These are phyloP conservation scores for Tuta absoluta DNA, from an alignment of 2,888 invertebrate species.

Conservation along the genomic window DNA sequence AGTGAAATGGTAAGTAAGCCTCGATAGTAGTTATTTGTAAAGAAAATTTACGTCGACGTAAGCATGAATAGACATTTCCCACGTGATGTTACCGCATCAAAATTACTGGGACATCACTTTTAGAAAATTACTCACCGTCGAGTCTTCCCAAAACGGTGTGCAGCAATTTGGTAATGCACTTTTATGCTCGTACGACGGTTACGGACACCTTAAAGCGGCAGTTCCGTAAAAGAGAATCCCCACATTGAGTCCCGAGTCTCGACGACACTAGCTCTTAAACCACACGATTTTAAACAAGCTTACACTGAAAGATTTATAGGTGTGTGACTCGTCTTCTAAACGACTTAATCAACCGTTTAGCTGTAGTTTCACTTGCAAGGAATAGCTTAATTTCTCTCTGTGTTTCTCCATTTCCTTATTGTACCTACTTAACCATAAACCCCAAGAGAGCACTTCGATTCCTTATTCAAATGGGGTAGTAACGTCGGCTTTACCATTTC, in stretches of 20 bases:
- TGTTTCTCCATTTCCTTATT: constrained; percentile 11
- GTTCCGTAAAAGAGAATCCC: constrained; percentile 21
- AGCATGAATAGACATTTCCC: constrained; percentile 21
- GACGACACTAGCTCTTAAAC: constrained; percentile 30
- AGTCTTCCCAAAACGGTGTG: constrained; percentile 52
- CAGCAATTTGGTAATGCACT: constrained; percentile 72
- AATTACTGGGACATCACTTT: constrained; percentile 44
- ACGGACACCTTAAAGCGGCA: constrained; percentile 36
- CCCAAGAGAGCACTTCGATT: constrained; percentile 23
- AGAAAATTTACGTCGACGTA: constrained; percentile 9
- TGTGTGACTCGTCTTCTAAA: constrained; percentile 33
- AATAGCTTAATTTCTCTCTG: constrained; percentile 1
- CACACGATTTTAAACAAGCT: constrained; percentile 35
- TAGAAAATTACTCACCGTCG: constrained; percentile 48
- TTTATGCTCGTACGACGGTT: constrained; percentile 52
- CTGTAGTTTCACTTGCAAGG: constrained; percentile 19
- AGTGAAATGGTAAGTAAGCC: not conserved
- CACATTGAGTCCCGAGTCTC: constrained; percentile 7
- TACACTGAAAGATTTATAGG: constrained; percentile 32
- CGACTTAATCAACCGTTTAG: constrained; percentile 24
- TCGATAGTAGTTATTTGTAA: not conserved
- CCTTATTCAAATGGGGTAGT: constrained; percentile 25
- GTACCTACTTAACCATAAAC: constrained; percentile 12
- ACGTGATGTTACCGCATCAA: constrained; percentile 17
- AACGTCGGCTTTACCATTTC: constrained; percentile 22